A percentile compares a stretch with the other conserved stretches of the same genome.
Conservation (phyloP, 2,113 vertebrate genomes). For the Lophotis ruficrista region DNA sequence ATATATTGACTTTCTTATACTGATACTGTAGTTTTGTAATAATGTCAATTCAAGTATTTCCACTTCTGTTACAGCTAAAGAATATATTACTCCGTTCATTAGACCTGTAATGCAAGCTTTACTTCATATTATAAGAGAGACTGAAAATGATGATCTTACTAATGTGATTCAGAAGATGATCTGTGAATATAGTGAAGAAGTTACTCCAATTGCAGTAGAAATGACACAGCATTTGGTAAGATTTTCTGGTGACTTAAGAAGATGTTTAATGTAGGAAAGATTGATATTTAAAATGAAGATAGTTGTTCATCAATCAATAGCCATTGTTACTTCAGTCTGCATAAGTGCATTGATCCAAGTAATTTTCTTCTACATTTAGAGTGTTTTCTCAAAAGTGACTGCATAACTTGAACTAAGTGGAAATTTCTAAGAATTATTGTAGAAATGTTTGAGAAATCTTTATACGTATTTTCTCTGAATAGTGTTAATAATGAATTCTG, state of each 20-base stretch:
- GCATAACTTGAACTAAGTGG: not conserved
- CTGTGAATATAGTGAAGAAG: slow-evolving; percentile 98
- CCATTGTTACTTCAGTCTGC: not conserved
- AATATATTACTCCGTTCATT: slow-evolving; percentile 96
- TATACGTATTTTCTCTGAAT: not conserved
- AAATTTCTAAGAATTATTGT: not conserved
- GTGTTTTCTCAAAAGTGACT: not conserved
- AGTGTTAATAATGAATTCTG: not conserved
- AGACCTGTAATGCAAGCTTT: slow-evolving; percentile 98
- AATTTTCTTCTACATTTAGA: not conserved
- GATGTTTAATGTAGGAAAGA: not conserved
- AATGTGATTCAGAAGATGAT: slow-evolving; percentile 99
- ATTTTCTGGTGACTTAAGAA: not conserved
- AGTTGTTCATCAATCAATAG: not conserved
- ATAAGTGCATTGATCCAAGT: not conserved
- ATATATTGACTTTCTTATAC: not conserved
- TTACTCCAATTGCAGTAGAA: slow-evolving; percentile 98
- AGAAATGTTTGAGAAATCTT: not conserved
- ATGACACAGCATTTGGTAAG: slow-evolving; percentile 99
- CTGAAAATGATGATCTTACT: slow-evolving; percentile 98
- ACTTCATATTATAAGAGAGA: slow-evolving; percentile 97
- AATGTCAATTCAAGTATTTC: not conserved
- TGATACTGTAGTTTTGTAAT: not conserved
- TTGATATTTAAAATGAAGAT: not conserved
- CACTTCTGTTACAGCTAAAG: slow-evolving; percentile 86